Base-by-base conservation (phyloP, 2,113 vertebrate genomes). In the Parus major region DNA sequence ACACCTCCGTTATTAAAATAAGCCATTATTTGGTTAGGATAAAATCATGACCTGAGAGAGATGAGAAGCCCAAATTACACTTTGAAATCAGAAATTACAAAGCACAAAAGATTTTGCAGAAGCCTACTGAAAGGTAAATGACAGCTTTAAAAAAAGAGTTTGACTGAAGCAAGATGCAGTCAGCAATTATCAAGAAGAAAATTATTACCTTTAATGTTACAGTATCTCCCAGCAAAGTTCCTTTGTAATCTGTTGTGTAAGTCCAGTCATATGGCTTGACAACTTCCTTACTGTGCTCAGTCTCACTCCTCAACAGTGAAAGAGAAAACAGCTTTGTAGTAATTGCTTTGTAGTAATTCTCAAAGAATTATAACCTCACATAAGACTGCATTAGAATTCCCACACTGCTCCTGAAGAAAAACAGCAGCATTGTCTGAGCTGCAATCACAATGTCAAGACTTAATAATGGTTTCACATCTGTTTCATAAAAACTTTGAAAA, bases 231-330 rank as follows among this genome's bases (percentile, higher is more conserved):
- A 99, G 96, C 73, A 99, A 96, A 2, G 99, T 99, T 73, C 99
- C 99, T 97, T 98, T 99, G 97, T 99, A 99, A 94, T 99, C 99
- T 71, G 99, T 99, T 42, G 99, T 99, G 88, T 99, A 99, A 6
- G 99, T 99, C 99, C 99, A 99, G 81, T 99, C 99, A 17, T 99
- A 99, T 0, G 98, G 99, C 82, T 98, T 99, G 76, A 99, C 96
- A 77, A 99, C 98, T 66, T 99, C 99, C 96, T 99, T 99, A 57
- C 98, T 98, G 96, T 99, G 99, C 52, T 99, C 99, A 15, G 98
- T 98, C 44, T 99, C 99, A 10, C 98, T 98, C 97, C 99, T 99
- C 78, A 73, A 97, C 50, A 97, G 29, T 50, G 87, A 96, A 91
- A 95, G 88, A 60, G 53, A 95, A 84, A 56, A 88, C 27, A 86